Base-by-base conservation (phyloP, 1,140 invertebrate genomes). In the Thaumetopoea pityocampa region DNA sequence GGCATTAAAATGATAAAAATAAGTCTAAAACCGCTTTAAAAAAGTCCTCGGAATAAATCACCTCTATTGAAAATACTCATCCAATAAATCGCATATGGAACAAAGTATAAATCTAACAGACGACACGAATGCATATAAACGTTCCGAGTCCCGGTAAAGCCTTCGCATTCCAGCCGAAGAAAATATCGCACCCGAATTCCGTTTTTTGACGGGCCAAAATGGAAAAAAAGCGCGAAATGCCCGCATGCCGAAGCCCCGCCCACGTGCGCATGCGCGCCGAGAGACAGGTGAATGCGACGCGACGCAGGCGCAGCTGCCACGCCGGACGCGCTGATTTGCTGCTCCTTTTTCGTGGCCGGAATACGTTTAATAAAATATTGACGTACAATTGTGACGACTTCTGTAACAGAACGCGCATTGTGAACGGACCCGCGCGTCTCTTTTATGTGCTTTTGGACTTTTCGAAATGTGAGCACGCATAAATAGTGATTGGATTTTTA, bases 131-230 rank as follows among this genome's bases (percentile, higher is more conserved):
- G 42, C 41, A 36, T 61, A 76, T 72, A 76, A 71, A 76, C 70
- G 69, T 74, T 57, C 69, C 70, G 68, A 32, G 38, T 48, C 38
- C 38, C 57, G 59, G 34, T 66, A 65, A 66, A 69, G 68, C 65
- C 66, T 69, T 76, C 64, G 71, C 58, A 78, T 81, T 71, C 77
- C 77, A 60, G 40, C 43, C 52, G 42, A 52, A 68, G 69, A 64
- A 78, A 78, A 81, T 81, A 81, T 77, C 69, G 77, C 77, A 81
- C 77, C 77, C 69, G 69, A 77, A 81, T 81, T 79, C 74, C 71
- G 57, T 60, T 43, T 47, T 56, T 54, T 68, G 69, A 73, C 66
- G 59, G 54, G 51, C 30, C 41, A 62, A 68, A 67, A 68, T 46
- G 52, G 56, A 68, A 77, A 74, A 76, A 78, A 34, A 67, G 65